These are phyloP conservation scores for Maconellicoccus hirsutus DNA, from an alignment of 1,140 invertebrate species.

Conservation along the genomic window DNA sequence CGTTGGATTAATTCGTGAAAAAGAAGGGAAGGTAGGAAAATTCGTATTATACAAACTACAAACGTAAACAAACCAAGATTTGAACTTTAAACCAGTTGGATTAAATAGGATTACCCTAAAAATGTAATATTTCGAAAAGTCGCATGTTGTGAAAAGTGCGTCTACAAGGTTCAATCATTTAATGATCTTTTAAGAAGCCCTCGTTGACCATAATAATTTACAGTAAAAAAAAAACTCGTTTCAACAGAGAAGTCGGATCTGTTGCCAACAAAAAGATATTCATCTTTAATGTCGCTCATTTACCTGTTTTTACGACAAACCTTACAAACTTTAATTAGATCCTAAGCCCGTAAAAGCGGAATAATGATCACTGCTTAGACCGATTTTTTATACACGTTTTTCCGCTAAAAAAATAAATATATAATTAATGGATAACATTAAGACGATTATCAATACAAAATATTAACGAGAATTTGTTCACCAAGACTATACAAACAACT, in stretches of 20 bases:
- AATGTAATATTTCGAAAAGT: constrained; percentile 6
- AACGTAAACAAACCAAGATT: neutral
- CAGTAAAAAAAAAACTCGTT: constrained; percentile 17
- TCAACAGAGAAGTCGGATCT: constrained; percentile 1
- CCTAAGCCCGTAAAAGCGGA: constrained; percentile 7
- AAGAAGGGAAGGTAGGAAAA: neutral
- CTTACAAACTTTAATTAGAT: constrained; percentile 18
- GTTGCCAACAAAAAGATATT: constrained; percentile 22
- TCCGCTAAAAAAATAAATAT: neutral
- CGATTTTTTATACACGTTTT: neutral
- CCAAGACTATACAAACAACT: neutral
- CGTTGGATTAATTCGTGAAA: neutral
- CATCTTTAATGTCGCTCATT: constrained; percentile 16
- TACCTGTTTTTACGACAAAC: constrained; percentile 19
- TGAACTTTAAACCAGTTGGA: neutral
- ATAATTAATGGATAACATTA: constrained; percentile 10
- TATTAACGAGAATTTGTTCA: constrained; percentile 5
- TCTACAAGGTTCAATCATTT: constrained; percentile 21
- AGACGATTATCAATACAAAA: constrained; percentile 9
- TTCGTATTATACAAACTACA: neutral
- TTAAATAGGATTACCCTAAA: neutral
- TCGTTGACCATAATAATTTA: constrained; percentile 21
- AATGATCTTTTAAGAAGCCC: constrained; percentile 20
- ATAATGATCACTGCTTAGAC: neutral
- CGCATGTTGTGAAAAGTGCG: neutral